Conservation (phyloP, 2,113 vertebrate species). For the Nipponia nippon region DNA sequence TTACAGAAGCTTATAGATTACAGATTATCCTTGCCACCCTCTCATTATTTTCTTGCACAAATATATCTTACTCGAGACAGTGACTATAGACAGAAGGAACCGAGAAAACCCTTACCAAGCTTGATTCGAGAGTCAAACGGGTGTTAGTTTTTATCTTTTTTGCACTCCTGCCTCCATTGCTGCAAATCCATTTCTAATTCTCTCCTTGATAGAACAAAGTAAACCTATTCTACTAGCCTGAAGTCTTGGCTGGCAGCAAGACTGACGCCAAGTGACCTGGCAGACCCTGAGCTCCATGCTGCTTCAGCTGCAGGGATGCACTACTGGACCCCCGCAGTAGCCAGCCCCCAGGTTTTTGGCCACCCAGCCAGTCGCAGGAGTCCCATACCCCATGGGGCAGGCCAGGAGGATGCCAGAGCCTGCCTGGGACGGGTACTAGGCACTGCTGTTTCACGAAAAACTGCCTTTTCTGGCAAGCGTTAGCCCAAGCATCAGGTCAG, state of each 20-base stretch:
- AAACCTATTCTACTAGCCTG: background rate
- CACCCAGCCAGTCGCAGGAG: background rate
- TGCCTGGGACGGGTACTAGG: background rate
- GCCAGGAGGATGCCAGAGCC: background rate
- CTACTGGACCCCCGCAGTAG: background rate
- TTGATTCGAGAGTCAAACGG: accelerated
- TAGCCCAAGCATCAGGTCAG: background rate
- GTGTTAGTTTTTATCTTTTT: background rate
- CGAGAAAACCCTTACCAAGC: background rate
- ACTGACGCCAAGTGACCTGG: background rate
- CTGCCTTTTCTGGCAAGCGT: background rate
- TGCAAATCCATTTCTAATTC: background rate
- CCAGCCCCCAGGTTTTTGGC: background rate
- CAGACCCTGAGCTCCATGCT: background rate
- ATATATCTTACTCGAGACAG: background rate
- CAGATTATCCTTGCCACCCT: background rate
- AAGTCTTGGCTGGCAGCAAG: background rate
- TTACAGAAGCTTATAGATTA: background rate
- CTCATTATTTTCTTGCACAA: background rate
- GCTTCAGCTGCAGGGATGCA: background rate
- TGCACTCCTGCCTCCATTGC: background rate
- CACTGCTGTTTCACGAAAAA: accelerated
- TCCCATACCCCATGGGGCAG: background rate
- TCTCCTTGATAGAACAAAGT: background rate
- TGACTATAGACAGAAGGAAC: background rate